These are phyloP conservation scores for Lucilia cuprina DNA, from an alignment of 1,140 invertebrate genomes.

Conservation along the genomic window DNA sequence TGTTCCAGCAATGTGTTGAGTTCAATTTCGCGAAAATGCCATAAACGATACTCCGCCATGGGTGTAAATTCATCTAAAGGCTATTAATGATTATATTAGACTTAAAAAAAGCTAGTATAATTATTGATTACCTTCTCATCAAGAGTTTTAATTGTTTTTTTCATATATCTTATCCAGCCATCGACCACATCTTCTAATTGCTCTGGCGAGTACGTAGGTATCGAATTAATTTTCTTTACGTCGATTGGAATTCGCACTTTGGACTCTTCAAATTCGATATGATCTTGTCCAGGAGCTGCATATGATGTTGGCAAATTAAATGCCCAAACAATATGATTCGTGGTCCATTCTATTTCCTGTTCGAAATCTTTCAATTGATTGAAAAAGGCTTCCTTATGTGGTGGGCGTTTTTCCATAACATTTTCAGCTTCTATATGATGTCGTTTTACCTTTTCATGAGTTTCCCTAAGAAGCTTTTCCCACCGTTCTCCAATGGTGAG, in stretches of 20 bases:
- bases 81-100: constrained; percentile 34
- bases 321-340: constrained; percentile 73
- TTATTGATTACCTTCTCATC: constrained; percentile 65
- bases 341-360: constrained; percentile 63
- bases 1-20: constrained; percentile 82
- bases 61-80: constrained; percentile 74
- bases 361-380: constrained; percentile 54
- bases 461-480: constrained; percentile 54
- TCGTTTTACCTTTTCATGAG: constrained; percentile 53
- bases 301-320: constrained; percentile 71
- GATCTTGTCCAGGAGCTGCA: constrained; percentile 59
- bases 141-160: constrained; percentile 65
- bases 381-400: constrained; percentile 49
- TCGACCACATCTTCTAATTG: constrained; percentile 71
- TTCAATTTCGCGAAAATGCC: constrained; percentile 78
- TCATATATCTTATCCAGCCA: constrained; percentile 72
- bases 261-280: constrained; percentile 64
- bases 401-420: constrained; percentile 46
- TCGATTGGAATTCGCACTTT: constrained; percentile 64
- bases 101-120: neutral
- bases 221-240: constrained; percentile 62
- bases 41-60: constrained; percentile 82
- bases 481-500: constrained; percentile 54
- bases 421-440: constrained; percentile 49
- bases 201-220: constrained; percentile 65